Evolutionary conservation across 2,113 vertebrate species (phyloP).

Genomic region (Melanotaenia duboulayi): DNA sequence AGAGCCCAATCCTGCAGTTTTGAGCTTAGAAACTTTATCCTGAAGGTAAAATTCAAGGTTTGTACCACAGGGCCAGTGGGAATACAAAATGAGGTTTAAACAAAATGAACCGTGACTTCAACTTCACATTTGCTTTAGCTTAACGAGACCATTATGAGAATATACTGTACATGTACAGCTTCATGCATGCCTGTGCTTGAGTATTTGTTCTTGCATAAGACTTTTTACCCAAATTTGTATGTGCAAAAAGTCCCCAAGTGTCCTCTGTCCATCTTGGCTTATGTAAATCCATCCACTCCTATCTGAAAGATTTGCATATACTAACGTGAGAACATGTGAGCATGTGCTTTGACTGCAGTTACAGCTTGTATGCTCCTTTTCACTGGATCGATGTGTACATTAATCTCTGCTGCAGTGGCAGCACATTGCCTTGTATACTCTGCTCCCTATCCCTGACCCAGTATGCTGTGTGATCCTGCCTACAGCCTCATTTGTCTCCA

Average conservation of each 20-base stretch:
- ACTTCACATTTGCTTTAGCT: too few species aligned
- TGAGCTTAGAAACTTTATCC: too few species aligned
- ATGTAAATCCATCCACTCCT: conserved; percentile 5
- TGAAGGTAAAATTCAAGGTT: too few species aligned
- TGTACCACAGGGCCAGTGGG: too few species aligned
- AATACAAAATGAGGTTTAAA: too few species aligned
- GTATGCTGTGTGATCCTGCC: conserved; percentile 66
- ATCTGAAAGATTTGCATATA: conserved; percentile 1
- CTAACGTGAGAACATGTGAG: not conserved
- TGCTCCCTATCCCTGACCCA: conserved; percentile 73
- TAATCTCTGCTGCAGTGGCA: conserved; percentile 58
- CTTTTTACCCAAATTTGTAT: not conserved
- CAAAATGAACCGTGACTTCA: too few species aligned
- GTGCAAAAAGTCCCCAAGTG: not conserved
- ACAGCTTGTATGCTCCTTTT: conserved; percentile 29
- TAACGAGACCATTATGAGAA: not conserved
- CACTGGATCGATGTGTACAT: conserved; percentile 32
- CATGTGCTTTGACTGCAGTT: not conserved
- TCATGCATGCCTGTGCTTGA: not conserved
- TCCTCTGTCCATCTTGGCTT: not conserved
- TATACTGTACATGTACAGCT: not conserved
- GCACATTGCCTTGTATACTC: conserved; percentile 43
- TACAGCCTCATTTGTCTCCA: conserved; percentile 77
- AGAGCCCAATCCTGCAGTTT: too few species aligned
- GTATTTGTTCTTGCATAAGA: not conserved